Percentiles rank a stretch among this genome's conserved stretches.
Conservation (phyloP, 2,888 invertebrate genomes). For the Lagria hirta region DNA sequence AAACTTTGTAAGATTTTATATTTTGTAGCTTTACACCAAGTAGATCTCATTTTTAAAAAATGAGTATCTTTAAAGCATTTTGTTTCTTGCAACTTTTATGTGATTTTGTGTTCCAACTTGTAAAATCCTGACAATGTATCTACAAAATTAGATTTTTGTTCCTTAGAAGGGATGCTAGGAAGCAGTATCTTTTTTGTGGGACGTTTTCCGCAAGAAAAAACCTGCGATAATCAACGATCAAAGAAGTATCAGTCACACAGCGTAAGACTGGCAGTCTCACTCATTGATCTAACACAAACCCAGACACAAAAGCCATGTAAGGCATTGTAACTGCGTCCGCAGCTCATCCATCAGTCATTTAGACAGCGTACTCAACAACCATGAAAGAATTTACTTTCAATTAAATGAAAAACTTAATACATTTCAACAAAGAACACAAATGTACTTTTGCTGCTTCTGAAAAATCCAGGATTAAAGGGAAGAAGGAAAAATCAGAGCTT, state of each 20-base stretch:
- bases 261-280: constrained; percentile 28
- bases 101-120: no score
- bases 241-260: constrained; percentile 23
- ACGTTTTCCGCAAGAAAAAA: no score
- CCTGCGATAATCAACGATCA: constrained; percentile 16
- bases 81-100: no score
- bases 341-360: constrained; percentile 48
- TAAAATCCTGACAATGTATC: no score
- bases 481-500: constrained; percentile 15
- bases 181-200: no score
- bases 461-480: not conserved
- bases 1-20: no score
- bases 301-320: constrained; percentile 45
- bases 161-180: no score
- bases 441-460: constrained; percentile 7
- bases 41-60: no score
- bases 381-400: constrained; percentile 48
- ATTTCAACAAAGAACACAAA: constrained; percentile 30
- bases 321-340: constrained; percentile 44
- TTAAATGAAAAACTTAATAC: constrained; percentile 40
- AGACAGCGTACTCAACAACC: constrained; percentile 45
- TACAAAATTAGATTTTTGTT: no score
- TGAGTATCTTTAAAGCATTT: no score
- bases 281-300: constrained; percentile 43
- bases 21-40: no score